Evolutionary conservation across 2,113 vertebrate species (phyloP).

Genomic region (Cinclus cinclus): DNA sequence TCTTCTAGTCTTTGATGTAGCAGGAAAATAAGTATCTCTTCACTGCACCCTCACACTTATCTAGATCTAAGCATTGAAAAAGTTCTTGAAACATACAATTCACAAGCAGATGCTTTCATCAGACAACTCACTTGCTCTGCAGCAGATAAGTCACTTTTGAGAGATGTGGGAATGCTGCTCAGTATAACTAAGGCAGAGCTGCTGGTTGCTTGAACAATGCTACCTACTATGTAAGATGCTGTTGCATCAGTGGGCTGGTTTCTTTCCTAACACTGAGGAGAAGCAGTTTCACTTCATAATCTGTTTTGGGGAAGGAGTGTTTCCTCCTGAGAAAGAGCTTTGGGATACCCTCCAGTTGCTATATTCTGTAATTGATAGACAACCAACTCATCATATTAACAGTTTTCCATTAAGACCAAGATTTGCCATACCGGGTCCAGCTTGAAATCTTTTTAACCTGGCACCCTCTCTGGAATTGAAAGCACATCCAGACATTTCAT

Average conservation of each 20-base stretch:
- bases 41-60: background rate
- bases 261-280: background rate
- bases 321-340: background rate
- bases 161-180: background rate
- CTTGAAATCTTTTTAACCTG: background rate
- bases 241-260: background rate
- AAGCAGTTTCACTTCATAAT: background rate
- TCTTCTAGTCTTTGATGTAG: background rate
- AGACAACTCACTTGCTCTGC: background rate
- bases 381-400: background rate
- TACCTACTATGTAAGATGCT: background rate
- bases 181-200: background rate
- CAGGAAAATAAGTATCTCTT: background rate
- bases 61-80: background rate
- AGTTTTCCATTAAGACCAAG: background rate
- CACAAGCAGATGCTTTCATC: background rate
- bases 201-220: background rate
- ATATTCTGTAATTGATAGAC: background rate
- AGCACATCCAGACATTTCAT: background rate
- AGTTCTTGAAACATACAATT: background rate
- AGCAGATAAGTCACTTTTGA: background rate
- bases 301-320: background rate
- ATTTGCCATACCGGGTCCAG: background rate
- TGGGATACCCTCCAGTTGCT: background rate
- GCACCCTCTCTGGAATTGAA: background rate